These are phyloP conservation scores for Pyrrhosoma nymphula DNA, from an alignment of 2,888 invertebrate species.

Conservation along the genomic window DNA sequence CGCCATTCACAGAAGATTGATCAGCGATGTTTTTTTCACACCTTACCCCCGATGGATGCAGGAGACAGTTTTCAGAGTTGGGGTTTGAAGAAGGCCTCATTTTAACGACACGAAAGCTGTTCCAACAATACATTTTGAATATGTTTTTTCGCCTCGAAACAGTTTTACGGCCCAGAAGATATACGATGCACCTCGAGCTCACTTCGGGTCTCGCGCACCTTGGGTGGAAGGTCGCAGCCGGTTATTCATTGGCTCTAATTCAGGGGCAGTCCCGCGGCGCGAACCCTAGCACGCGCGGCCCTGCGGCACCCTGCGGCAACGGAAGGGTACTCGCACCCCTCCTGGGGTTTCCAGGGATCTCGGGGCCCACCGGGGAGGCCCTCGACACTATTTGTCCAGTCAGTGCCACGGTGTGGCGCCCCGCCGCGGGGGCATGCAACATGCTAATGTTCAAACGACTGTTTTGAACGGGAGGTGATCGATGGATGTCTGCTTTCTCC, in stretches of 20 bases:
- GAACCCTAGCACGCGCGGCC: background rate
- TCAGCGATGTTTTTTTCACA: background rate
- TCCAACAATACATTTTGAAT: constrained; percentile 8
- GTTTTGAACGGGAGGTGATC: background rate
- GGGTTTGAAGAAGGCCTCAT: background rate
- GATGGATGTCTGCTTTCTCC: background rate
- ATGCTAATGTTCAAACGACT: background rate
- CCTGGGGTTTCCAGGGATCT: background rate
- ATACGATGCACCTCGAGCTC: no score
- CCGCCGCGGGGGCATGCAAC: background rate
- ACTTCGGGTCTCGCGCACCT: no score
- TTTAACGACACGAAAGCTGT: background rate
- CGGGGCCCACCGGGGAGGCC: background rate
- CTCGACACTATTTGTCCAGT: background rate
- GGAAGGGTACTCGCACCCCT: background rate
- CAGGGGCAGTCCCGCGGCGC: no score
- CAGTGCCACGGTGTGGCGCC: background rate
- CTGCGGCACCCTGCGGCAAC: background rate
- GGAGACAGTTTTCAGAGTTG: background rate
- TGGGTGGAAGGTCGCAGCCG: no score
- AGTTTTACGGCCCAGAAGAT: background rate
- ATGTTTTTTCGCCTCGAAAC: background rate
- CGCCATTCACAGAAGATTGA: background rate
- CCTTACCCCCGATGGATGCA: background rate
- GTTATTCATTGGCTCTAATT: no score